These are phyloP conservation scores for Muntiacus muntjak DNA, from an alignment of 2,113 vertebrate genomes.

Conservation along the genomic window DNA sequence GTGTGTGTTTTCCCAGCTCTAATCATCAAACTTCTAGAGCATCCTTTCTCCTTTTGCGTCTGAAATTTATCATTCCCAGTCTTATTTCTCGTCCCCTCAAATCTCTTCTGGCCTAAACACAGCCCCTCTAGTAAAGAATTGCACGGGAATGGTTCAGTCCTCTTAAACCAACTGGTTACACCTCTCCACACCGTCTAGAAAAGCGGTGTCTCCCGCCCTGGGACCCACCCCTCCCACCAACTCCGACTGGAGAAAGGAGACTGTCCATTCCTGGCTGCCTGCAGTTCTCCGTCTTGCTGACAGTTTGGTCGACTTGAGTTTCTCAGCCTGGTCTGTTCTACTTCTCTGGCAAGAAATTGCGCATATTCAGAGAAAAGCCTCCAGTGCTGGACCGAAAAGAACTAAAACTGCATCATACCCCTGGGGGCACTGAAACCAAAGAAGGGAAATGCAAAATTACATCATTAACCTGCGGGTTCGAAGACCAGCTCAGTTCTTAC, in stretches of 20 bases:
- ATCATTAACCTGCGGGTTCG: conserved; percentile 75
- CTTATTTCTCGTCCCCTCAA: conserved; percentile 36
- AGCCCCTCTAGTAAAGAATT: conserved; percentile 73
- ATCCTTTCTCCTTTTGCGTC: background rate
- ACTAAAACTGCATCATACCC: conserved; percentile 73
- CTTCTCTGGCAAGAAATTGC: conserved; percentile 76
- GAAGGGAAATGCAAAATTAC: conserved; percentile 72
- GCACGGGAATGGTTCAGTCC: conserved; percentile 61
- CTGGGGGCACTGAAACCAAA: conserved; percentile 76
- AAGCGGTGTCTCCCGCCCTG: background rate
- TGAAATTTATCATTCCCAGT: background rate
- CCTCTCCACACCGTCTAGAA: conserved; percentile 53
- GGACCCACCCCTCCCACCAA: background rate
- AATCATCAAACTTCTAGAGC: conserved; percentile 29
- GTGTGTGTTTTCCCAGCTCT: background rate
- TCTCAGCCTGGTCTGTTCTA: conserved; percentile 57
- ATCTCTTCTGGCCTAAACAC: conserved; percentile 33
- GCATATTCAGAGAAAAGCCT: conserved; percentile 75
- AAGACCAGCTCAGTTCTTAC: conserved; percentile 46
- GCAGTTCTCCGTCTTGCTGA: conserved; percentile 66
- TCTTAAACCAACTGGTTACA: conserved; percentile 44
- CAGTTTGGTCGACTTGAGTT: conserved; percentile 76
- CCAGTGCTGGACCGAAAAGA: conserved; percentile 74
- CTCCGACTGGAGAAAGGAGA: background rate
- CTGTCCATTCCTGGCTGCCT: conserved; percentile 31